Evolutionary conservation across 2,113 vertebrate genomes (phyloP), one percentile per base, ranked within the genome.

Genomic region (Tachysurus vachellii): DNA sequence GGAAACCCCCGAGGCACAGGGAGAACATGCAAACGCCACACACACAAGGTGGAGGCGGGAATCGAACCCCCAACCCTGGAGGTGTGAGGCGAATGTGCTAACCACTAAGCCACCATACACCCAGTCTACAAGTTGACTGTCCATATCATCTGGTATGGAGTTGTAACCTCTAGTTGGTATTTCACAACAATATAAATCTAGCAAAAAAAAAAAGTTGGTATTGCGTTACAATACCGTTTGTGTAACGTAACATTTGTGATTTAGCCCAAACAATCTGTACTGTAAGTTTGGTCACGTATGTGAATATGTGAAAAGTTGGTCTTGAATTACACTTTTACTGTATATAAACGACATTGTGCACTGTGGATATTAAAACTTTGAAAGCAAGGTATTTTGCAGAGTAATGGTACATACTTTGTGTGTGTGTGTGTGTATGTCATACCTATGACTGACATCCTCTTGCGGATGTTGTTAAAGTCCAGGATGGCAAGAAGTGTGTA

Each of bases 361-460:
- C 19, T 61, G 57, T 61, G 59, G 19, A 61, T 61, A 8, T 2
- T 61, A 61, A 61, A 61, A 23, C 21, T 61, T 23, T 8, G 19
- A 61, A 26, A 1, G 21, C 59, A 62, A 23, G 5, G 2, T 66
- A 66, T 53, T 77, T 44, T 31, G 14, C 11, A 85, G 19, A 26
- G 31, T n/a, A 50, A 9, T 1, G 7, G n/a, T n/a, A 28, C 75
- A 53, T 28, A 54, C 54, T 79, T 10, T 28, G 16, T 21, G 8
- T 36, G 56, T n/a, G 75, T 85, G 82, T n/a, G 21, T 66, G 23
- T 57, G n/a, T 36, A 17, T 23, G 17, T 3, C 93, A 90, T 86
- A 95, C 98, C 98, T 84, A 99, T 97, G 64, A 99, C 97, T 57
- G 98, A 99, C 98, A 99, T 99, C 89, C 98, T 94, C 91, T 99